These are phyloP conservation scores for Neoseiulus cucumeris DNA, from an alignment of 1,140 invertebrate genomes.

Conservation along the genomic window DNA sequence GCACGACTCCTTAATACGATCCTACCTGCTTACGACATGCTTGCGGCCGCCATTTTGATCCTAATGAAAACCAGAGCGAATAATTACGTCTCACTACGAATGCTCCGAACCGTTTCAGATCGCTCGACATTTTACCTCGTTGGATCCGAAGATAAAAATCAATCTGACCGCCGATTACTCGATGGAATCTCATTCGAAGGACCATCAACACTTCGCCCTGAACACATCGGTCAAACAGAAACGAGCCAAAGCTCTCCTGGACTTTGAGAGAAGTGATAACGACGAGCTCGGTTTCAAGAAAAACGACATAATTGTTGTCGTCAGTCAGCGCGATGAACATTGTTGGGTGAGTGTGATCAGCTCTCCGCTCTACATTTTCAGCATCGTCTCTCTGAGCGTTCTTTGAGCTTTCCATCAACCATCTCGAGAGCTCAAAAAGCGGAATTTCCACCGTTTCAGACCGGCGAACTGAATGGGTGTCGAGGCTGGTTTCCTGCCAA, in stretches of 20 bases:
- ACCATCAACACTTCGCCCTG: conserved; percentile 82
- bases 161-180: conserved; percentile 70
- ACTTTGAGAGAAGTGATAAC: conserved; percentile 94
- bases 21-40: too few relatives aligned
- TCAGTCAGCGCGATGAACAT: conserved; percentile 95
- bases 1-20: too few relatives aligned
- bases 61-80: too few relatives aligned
- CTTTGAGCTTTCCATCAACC: too few relatives aligned
- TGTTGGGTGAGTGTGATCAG: conserved; percentile 47
- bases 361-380: background rate
- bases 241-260: conserved; percentile 79
- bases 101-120: conserved; percentile 13
- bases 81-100: conserved; percentile 35
- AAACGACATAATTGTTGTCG: conserved; percentile 90
- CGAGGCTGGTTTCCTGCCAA: conserved; percentile 98
- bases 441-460: conserved; percentile 21
- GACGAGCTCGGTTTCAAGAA: conserved; percentile 95
- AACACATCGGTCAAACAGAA: conserved; percentile 63
- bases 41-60: too few relatives aligned
- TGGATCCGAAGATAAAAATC: conserved; percentile 28
- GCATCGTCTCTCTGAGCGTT: too few relatives aligned
- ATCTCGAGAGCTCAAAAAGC: background rate
- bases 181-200: conserved; percentile 79
- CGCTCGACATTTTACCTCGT: conserved; percentile 21
- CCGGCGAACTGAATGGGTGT: conserved; percentile 91